These are phyloP conservation scores for Phalacrocorax brasilianus DNA, from an alignment of 2,113 vertebrate genomes.

Conservation along the genomic window DNA sequence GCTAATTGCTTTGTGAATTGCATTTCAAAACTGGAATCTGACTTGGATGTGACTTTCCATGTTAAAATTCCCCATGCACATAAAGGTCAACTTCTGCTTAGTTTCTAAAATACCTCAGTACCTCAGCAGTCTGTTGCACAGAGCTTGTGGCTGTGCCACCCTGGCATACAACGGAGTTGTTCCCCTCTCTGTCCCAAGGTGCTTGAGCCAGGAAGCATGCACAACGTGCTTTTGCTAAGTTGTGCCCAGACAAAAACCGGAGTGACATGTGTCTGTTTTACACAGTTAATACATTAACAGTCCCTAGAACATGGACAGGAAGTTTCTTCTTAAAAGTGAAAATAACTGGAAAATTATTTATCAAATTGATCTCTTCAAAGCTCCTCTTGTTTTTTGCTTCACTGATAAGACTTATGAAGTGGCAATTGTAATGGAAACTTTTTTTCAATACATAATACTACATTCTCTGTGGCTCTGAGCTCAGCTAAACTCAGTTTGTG, in stretches of 20 bases:
- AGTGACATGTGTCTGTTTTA: neutral
- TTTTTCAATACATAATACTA: neutral
- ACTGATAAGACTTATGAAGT: neutral
- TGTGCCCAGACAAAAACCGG: neutral
- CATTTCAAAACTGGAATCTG: neutral
- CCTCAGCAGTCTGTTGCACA: neutral
- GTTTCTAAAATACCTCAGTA: neutral
- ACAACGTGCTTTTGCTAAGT: no score
- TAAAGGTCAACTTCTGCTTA: neutral
- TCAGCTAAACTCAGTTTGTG: neutral
- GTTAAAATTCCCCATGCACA: neutral
- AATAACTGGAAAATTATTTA: neutral
- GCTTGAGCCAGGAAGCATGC: neutral
- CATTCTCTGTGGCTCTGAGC: neutral
- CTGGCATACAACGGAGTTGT: neutral
- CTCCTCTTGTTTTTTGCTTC: neutral
- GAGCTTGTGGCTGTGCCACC: neutral
- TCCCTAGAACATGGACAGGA: neutral
- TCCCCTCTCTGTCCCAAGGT: neutral
- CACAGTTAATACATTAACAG: neutral
- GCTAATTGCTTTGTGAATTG: neutral
- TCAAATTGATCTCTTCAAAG: neutral
- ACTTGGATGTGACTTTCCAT: neutral
- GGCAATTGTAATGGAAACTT: neutral
- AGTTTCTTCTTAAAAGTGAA: neutral